These are phyloP conservation scores for Camelus bactrianus DNA, from an alignment of 2,113 vertebrate genomes.

Conservation along the genomic window DNA sequence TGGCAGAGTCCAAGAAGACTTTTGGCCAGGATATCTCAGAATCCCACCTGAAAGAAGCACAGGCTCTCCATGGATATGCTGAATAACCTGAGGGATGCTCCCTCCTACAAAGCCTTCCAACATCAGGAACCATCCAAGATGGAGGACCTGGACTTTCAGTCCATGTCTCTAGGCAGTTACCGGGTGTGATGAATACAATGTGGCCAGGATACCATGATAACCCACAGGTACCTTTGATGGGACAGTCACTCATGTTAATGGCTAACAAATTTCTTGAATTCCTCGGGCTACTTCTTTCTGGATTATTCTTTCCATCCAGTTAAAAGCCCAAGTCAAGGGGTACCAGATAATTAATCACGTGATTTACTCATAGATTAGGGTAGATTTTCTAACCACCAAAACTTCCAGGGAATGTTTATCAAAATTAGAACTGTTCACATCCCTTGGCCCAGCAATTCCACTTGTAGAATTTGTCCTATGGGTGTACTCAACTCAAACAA, in stretches of 20 bases:
- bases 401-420: neutral
- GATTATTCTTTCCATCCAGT: neutral
- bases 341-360: neutral
- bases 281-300: neutral
- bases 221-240: neutral
- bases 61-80: neutral
- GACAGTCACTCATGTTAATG: neutral
- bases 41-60: neutral
- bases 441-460: neutral
- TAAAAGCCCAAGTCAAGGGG: neutral
- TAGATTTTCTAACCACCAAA: neutral
- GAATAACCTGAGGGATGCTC: neutral
- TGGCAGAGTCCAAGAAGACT: neutral
- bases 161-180: neutral
- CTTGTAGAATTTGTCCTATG: neutral
- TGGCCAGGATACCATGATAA: neutral
- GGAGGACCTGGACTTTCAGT: neutral
- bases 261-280: neutral
- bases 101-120: neutral
- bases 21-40: slow-evolving; percentile 7
- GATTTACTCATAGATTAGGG: neutral
- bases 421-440: neutral
- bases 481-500: neutral
- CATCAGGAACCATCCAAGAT: neutral
- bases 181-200: neutral